These are phyloP conservation scores for Corbicula japonica DNA, from an alignment of 2,888 invertebrate species.

Conservation along the genomic window DNA sequence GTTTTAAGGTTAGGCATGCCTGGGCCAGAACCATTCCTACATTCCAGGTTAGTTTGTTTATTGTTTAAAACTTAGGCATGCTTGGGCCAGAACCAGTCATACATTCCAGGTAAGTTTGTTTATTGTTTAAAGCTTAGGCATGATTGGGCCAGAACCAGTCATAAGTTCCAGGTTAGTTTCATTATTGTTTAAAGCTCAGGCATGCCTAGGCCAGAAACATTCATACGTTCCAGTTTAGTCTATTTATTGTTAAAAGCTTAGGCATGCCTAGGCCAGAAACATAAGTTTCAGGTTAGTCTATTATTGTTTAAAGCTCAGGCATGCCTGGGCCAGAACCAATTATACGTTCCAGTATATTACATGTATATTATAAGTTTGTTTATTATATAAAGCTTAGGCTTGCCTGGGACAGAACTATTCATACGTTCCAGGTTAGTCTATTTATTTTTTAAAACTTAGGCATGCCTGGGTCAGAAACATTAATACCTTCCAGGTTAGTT, in stretches of 20 bases:
- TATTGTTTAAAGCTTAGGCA: constrained; percentile 71
- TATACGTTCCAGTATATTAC: not conserved
- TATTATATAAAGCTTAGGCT: constrained; percentile 79
- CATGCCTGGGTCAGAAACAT: constrained; percentile 1
- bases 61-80: constrained; percentile 79
- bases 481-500: constrained; percentile 21
- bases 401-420: constrained; percentile 84
- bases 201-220: constrained; percentile 81
- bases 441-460: not conserved
- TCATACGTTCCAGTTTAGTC: too few relatives aligned
- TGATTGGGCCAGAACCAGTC: constrained; percentile 78
- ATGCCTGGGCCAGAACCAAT: not conserved
- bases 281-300: too few relatives aligned
- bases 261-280: too few relatives aligned
- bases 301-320: too few relatives aligned
- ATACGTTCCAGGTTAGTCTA: constrained; percentile 83
- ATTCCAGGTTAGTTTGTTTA: constrained; percentile 18
- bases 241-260: too few relatives aligned
- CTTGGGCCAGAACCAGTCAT: constrained; percentile 77
- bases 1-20: not conserved
- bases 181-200: constrained; percentile 55
- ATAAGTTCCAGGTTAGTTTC: constrained; percentile 20
- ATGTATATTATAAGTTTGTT: too few relatives aligned
- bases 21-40: constrained; percentile 10
- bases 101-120: constrained; percentile 19